Evolutionary conservation across 2,888 invertebrate species (phyloP), one percentile per base, ranked within the genome.

Genomic region (Argyresthia goedartella): DNA sequence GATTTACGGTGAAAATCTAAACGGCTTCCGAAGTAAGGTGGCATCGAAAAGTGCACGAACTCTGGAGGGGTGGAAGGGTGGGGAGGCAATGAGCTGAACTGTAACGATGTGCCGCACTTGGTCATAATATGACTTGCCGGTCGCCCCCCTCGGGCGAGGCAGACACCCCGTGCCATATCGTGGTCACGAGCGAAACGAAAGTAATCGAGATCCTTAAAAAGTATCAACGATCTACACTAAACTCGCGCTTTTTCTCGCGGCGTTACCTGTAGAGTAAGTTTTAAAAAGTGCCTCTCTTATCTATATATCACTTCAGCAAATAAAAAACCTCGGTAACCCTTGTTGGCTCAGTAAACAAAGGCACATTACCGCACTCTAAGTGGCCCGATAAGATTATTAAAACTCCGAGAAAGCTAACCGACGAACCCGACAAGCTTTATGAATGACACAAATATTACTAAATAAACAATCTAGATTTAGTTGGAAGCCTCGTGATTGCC

Each of bases 311-410:
- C 60, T 55, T 55, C 56, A 57, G 62, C 62, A 73, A 76, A 75
- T 66, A 69, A 65, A 61, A 61, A 60, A 65, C 57, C 61, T 66
- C 69, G 65, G 70, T 64, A 65, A 62, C 50, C 13, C 34, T 43
- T 44, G 50, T 50, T 53, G 53, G 59, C 53, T 53, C 54, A 55
- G 59, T 67, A 79, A 77, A 80, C 70, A 76, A 59, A 62, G 67
- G 65, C 60, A 59, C 55, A 63, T 62, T 56, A 61, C 58, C 59
- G 59, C 58, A 58, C 6, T 25, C 2, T 39, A 36, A 39, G 46
- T 55, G 56, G 56, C 53, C 42, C 52, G 53, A 57, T 55, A 57
- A 51, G 51, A 49, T 52, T 35, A 13, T 13, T 45, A 35, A 25
- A 39, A 39, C 11, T 11, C n/a, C 47, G 39, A 39, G 46, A 52